Conservation (phyloP, 1,140 invertebrate species). For the Bursaphelenchus mucronatus region DNA sequence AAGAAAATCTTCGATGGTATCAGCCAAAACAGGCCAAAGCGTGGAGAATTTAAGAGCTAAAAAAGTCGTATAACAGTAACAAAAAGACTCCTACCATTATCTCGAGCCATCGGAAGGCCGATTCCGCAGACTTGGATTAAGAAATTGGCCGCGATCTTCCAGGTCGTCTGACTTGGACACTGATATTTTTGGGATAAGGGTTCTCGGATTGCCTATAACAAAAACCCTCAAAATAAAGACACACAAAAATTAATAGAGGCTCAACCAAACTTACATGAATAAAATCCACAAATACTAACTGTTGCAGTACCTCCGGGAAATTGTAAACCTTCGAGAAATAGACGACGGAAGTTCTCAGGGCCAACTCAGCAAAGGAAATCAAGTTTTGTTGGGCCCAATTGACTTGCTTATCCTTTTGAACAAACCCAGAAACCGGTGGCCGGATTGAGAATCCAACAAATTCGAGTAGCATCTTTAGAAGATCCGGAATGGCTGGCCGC, state of each 20-base stretch:
- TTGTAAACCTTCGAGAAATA: conserved; percentile 45
- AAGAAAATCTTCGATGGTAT: conserved; percentile 81
- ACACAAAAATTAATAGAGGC: neutral
- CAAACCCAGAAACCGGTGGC: conserved; percentile 38
- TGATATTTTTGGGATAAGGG: conserved; percentile 78
- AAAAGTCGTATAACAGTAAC: conserved; percentile 40
- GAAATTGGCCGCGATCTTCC: conserved; percentile 78
- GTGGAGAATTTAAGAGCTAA: conserved; percentile 62
- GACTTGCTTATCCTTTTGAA: conserved; percentile 18
- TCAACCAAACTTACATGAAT: conserved; percentile 37
- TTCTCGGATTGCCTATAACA: conserved; percentile 37
- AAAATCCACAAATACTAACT: conserved; percentile 46
- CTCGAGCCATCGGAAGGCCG: conserved; percentile 79
- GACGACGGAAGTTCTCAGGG: conserved; percentile 48
- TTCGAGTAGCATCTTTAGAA: conserved; percentile 47
- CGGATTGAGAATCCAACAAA: conserved; percentile 47
- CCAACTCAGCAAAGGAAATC: conserved; percentile 53
- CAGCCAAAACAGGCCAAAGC: conserved; percentile 77
- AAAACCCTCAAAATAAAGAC: neutral
- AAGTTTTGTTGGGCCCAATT: conserved; percentile 43
- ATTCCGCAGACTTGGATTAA: conserved; percentile 75
- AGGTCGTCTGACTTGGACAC: conserved; percentile 75
- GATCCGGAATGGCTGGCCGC: conserved; percentile 44
- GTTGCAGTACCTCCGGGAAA: conserved; percentile 44
- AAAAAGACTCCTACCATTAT: conserved; percentile 65